A percentile compares a stretch with the other conserved stretches of the same genome.
These are phyloP conservation scores for Monopis laevigella DNA, from an alignment of 2,888 invertebrate genomes.

Conservation along the genomic window DNA sequence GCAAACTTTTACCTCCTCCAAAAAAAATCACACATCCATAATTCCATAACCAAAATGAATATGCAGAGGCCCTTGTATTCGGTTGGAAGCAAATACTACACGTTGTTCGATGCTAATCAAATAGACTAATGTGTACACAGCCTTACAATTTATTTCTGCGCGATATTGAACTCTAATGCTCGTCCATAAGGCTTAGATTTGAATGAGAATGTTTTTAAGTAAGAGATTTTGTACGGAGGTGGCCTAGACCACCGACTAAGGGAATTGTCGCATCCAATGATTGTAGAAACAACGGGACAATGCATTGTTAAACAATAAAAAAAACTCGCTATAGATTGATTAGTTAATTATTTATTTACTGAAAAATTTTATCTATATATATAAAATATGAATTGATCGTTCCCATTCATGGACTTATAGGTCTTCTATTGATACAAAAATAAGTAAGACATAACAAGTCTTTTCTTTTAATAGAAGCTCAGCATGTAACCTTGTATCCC, in stretches of 20 bases:
- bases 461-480: too few relatives aligned
- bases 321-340: too few relatives aligned
- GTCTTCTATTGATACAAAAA: too few relatives aligned
- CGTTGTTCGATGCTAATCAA: slow-evolving; percentile 8
- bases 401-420: too few relatives aligned
- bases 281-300: not conserved
- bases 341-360: too few relatives aligned
- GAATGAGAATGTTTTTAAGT: not conserved
- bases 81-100: slow-evolving; percentile 4
- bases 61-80: slow-evolving; percentile 11
- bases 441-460: too few relatives aligned
- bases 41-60: slow-evolving; percentile 6
- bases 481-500: too few relatives aligned
- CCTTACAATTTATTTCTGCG: too few relatives aligned
- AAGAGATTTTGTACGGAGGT: not conserved
- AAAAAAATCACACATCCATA: not conserved
- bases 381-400: too few relatives aligned
- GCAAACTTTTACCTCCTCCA: slow-evolving; percentile 1
- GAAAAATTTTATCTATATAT: too few relatives aligned
- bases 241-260: slow-evolving; percentile 2
- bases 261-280: slow-evolving; percentile 5
- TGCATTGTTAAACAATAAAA: too few relatives aligned
- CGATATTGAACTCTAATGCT: not conserved
- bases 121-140: slow-evolving; percentile 1
- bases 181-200: not conserved